Base-by-base conservation (phyloP, 1,140 invertebrate genomes). In the Anthonomus grandis region DNA sequence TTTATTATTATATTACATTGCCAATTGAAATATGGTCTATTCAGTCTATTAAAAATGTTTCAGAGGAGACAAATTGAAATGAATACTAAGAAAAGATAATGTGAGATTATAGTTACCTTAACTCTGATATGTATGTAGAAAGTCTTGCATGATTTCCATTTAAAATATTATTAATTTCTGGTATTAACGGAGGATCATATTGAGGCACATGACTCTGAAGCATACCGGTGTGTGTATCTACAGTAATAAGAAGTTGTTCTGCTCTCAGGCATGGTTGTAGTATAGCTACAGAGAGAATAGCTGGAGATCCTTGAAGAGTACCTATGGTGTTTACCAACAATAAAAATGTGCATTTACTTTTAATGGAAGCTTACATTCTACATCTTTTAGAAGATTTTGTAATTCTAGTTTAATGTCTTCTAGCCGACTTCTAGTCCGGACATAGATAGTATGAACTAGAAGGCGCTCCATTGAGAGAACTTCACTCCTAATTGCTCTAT, bases 401-500 rank as follows among this genome's bases (percentile, higher is more conserved):
- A 93, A 69, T 68, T 91, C 85, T 57, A 89, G 83, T 73, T 89
- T 89, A n/a, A 96, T 80, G 68, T 95, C 90, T 24, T 80, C 80
- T 4, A 97, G 76, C 15, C 92, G 79, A 61, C 85, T 86, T 46
- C 87, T 82, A 0, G 93, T 94, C 54, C 96, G 80, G 21, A 97
- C 87, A 73, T 97, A 95, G 67, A 98, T 95, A 0, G 95, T 98
- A 67, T 97, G 92, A n/a, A 97, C 93, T n/a, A 98, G 77, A 38
- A 98, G 77, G 38, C 91, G 85, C 77, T 97, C 94, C 83, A 98
- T 91, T 1, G 93, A 97, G 1, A 97, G 77, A 60, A 91, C 84
- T 73, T 95, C 92, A 23, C 90, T 91, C 45, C 86, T 81, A 41
- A 93, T 85, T 3, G 89, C 88, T 62, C 86, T 76, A 63, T 91